Base-by-base conservation (phyloP, 1,140 invertebrate genomes). In the Bactericera cockerelli region DNA sequence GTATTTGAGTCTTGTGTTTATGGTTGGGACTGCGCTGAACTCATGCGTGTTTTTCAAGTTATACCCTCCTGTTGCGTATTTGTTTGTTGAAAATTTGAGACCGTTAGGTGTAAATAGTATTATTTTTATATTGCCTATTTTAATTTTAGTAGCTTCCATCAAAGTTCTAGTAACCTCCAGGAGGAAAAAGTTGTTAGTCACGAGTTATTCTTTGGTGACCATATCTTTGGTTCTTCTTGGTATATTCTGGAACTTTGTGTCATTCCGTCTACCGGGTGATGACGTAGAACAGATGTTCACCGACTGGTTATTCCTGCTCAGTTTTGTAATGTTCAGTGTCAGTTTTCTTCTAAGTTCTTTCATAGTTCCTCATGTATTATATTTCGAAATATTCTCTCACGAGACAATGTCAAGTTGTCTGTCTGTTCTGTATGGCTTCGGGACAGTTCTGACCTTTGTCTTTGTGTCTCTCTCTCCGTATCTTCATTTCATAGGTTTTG, bases 371-470 rank as follows among this genome's bases (percentile, higher is more conserved):
- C 42, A 49, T 49, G 22, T 49, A 6, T 49, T 49, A 49, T 49
- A 19, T n/a, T 49, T 49, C 19, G 42, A 49, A 49, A 49, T 49
- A 49, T 49, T 49, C 19, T 49, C 42, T 49, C 22, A 49, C 19
- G 42, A 49, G 22, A 49, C 42, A 16, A 16, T 49, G 22, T 19
- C 42, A 10, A 16, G n/a, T 49, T 49, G 42, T 49, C n/a, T 49
- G n/a, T 49, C 42, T 22, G 22, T 49, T 10, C 19, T 49, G 22
- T 49, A 49, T 49, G n/a, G n/a, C 8, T 49, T 19, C 19, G 22
- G 42, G 8, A 8, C 22, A 6, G 8, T 49, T 49, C n/a, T 49
- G 8, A 19, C n/a, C 19, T n/a, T 22, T 19, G 8, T 49, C 4
- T 49, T 49, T 16, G 22, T 49, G 4, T 16, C 22, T 16, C 22